Base-by-base conservation (phyloP, 2,888 invertebrate genomes). In the Proisotoma minuta region DNA sequence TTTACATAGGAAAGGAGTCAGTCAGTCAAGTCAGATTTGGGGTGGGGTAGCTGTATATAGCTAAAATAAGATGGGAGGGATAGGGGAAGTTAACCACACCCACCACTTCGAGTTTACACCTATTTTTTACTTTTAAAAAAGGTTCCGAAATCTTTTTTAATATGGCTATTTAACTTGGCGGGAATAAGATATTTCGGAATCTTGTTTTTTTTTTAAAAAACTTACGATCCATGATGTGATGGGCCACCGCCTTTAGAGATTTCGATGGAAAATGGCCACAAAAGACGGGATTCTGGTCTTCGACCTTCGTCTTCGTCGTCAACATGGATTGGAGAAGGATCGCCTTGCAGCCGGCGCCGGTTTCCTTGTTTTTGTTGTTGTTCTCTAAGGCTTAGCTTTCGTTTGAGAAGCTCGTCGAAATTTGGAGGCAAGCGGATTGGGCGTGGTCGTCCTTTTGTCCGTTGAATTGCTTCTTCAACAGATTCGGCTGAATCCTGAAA, bases 231-330 rank as follows among this genome's bases (percentile, higher is more conserved):
- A 50, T 68, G 60, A 12, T 53, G 56, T n/a, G 52, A 54, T 26
- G 61, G 63, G 20, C 62, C 60, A 8, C 52, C 23, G 24, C 60
- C 68, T 53, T 68, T 68, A 1, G 63, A 60, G 23, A 68, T 66
- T 57, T 68, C 68, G 20, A 70, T 66, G 12, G 69, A 69, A 49
- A 72, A 70, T 2, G 72, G 72, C 72, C 72, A 72, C 1, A 72
- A 40, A 18, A 66, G 56, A 10, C 72, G 57, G 4, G 65, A 59
- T 54, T 68, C 68, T 3, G 67, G 68, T 15, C 54, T 57, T 43
- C 66, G 61, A n/a, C 68, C 69, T 1, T 65, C 65, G 39, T 68
- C 67, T 5, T 43, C 43, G 18, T 68, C 66, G 39, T 70, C 69
- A 8, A 63, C 60, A 15, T 68, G 68, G 28, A 70, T 64, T n/a